phyloP scores from a whole-genome alignment of 2,888 invertebrate genomes.

The Orthosia gracilis region DNA sequence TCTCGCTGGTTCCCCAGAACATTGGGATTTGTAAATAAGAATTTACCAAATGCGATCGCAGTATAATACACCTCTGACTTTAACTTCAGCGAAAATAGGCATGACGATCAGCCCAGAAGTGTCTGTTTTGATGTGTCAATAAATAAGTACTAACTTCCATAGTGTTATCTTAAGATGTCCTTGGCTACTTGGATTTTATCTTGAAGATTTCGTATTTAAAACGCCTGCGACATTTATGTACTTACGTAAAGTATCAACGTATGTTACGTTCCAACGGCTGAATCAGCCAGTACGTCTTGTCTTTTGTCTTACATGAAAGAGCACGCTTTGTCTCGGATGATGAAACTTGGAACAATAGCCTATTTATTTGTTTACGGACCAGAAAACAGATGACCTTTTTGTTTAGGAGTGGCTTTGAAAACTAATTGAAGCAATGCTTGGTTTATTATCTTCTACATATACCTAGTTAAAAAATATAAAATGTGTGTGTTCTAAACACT shows the following conservation, averaged over 20 bases:
- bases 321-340: constrained; percentile 78
- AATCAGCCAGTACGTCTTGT: constrained; percentile 58
- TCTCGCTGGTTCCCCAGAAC: not conserved
- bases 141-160: too few relatives aligned
- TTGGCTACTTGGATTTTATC: not conserved
- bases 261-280: constrained; percentile 35
- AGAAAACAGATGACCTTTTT: constrained; percentile 67
- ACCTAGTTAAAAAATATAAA: not conserved
- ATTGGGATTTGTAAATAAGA: not conserved
- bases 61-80: not conserved
- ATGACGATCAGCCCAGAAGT: too few relatives aligned
- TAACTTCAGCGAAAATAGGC: not conserved
- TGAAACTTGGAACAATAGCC: constrained; percentile 81
- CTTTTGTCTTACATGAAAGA: constrained; percentile 74
- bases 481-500: not conserved
- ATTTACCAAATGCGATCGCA: not conserved
- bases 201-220: not conserved
- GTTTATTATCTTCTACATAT: not conserved
- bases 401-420: constrained; percentile 65
- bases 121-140: too few relatives aligned
- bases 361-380: constrained; percentile 83
- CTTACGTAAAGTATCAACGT: not conserved
- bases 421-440: constrained; percentile 7
- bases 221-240: not conserved
- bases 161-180: not conserved